A percentile compares a stretch with the other conserved stretches of the same genome.
Conservation (phyloP, 2,888 invertebrate genomes). For the Carterocephalus palaemon region DNA sequence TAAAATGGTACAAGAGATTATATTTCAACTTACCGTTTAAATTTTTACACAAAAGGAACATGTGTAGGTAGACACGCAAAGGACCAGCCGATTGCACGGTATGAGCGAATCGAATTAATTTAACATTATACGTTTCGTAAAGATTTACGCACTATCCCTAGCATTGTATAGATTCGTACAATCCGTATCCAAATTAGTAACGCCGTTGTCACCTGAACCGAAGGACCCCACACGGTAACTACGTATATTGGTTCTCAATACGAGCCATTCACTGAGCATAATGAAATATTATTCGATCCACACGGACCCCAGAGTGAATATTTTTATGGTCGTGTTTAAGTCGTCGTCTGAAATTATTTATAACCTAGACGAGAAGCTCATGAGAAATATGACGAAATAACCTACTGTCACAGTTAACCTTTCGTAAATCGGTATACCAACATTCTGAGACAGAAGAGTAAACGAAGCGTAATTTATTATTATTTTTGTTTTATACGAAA, state of each 20-base stretch:
- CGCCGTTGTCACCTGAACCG: conserved; percentile 72
- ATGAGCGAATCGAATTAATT: conserved; percentile 49
- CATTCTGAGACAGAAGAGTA: no score
- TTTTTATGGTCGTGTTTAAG: conserved; percentile 55
- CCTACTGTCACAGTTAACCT: no score
- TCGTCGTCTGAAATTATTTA: conserved; percentile 60
- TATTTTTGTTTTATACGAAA: no score
- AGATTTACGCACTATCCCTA: conserved; percentile 28
- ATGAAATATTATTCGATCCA: conserved; percentile 71
- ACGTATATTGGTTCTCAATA: conserved; percentile 65
- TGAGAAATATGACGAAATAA: no score
- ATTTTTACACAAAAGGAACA: not conserved
- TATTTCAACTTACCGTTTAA: conserved; percentile 4
- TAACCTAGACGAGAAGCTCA: conserved; percentile 41
- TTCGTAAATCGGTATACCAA: no score
- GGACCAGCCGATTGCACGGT: conserved; percentile 9
- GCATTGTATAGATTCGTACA: conserved; percentile 18
- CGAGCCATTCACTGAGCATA: conserved; percentile 61
- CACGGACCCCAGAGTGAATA: conserved; percentile 47
- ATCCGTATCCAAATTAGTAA: conserved; percentile 59
- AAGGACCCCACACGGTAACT: conserved; percentile 66
- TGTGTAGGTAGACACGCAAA: conserved; percentile 6
- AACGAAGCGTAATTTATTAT: no score
- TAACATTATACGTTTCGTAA: conserved; percentile 56
- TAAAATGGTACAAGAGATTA: no score